Percentiles rank a stretch among this genome's conserved stretches.
phyloP scores from a whole-genome alignment of 2,113 vertebrate genomes.

The Onychorhynchus coronatus region DNA sequence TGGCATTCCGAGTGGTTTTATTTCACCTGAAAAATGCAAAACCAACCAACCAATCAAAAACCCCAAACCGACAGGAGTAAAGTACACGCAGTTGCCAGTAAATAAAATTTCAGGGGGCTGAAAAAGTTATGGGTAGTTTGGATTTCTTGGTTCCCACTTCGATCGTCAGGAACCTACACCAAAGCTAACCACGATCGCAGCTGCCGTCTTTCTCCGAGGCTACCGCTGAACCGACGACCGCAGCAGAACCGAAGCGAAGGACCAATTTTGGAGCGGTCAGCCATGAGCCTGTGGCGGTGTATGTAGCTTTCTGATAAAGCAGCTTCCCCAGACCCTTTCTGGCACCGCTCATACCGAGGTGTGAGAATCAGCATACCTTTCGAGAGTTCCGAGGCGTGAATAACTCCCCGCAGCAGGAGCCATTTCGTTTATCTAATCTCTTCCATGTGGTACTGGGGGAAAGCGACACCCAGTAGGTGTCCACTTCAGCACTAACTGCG shows the following conservation, averaged over 20 bases:
- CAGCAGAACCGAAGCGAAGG: background rate
- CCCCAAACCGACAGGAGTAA: background rate
- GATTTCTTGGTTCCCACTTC: background rate
- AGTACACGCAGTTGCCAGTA: background rate
- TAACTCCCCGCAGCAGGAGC: background rate
- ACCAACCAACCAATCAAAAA: too few relatives aligned
- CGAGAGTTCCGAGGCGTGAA: background rate
- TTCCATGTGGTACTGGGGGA: background rate
- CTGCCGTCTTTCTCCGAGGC: background rate
- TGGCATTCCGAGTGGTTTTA: background rate
- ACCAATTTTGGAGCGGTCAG: background rate
- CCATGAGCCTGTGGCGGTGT: background rate
- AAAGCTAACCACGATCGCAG: background rate
- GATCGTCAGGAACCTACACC: background rate
- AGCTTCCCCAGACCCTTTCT: background rate
- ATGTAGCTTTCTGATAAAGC: background rate
- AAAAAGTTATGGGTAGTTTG: background rate
- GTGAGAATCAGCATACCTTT: background rate
- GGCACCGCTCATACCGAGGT: background rate
- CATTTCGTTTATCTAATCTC: constrained; percentile 24
- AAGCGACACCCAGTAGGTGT: background rate
- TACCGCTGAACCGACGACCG: background rate
- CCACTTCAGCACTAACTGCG: background rate
- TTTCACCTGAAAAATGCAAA: background rate
- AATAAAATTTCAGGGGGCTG: background rate